Evolutionary conservation across 2,113 vertebrate genomes (phyloP).

Genomic region (Podarcis raffonei): DNA sequence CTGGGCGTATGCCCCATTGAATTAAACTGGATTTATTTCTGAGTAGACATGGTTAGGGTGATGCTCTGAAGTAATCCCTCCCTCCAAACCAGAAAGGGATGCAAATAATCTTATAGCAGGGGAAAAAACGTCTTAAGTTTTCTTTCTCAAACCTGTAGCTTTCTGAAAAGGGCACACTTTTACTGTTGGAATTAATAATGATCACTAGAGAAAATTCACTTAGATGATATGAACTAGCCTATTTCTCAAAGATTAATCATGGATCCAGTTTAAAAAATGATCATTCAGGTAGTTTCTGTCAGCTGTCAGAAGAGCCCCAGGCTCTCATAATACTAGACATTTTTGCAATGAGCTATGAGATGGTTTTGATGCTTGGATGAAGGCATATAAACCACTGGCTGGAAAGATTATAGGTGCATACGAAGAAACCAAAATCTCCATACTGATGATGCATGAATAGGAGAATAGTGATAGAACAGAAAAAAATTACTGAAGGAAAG

Average conservation of each 20-base stretch:
- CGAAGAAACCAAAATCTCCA: conserved; percentile 20
- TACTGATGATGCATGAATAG: conserved; percentile 16
- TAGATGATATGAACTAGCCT: conserved; percentile 23
- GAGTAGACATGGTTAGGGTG: too few relatives aligned
- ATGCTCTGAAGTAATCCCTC: not conserved
- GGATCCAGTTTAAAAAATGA: conserved; percentile 57
- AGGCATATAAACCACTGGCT: conserved; percentile 1
- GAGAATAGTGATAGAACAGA: conserved; percentile 6
- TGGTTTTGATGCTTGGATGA: conserved; percentile 26
- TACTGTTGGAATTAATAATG: conserved; percentile 44
- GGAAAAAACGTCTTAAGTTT: not conserved
- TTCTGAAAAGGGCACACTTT: not conserved
- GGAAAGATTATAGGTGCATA: not conserved
- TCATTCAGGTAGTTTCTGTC: not conserved
- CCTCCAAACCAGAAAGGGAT: not conserved
- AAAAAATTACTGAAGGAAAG: conserved; percentile 23
- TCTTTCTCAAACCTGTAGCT: conserved; percentile 20
- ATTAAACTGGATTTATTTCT: too few relatives aligned
- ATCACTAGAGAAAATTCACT: conserved; percentile 28
- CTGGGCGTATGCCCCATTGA: too few relatives aligned
- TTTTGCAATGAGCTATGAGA: not conserved
- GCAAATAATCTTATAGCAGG: conserved; percentile 35
- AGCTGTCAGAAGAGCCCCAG: conserved; percentile 16
- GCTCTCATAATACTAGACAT: conserved; percentile 34
- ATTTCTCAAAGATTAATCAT: conserved; percentile 69